A percentile compares a stretch with the other conserved stretches of the same genome.
phyloP scores from a whole-genome alignment of 2,113 vertebrate species.

The Neofelis nebulosa region DNA sequence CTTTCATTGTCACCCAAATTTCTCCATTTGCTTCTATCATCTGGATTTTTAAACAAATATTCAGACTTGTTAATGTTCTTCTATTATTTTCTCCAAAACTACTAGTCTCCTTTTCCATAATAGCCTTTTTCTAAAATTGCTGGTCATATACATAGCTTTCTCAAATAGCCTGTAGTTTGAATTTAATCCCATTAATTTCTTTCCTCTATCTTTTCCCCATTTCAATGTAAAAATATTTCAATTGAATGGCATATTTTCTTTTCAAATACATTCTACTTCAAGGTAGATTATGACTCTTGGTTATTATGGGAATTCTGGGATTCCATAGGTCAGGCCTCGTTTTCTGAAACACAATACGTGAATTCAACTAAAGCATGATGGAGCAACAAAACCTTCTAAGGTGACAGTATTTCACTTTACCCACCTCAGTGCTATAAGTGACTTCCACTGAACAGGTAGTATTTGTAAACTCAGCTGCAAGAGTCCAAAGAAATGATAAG shows the following conservation, averaged over 20 bases:
- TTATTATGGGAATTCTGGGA: background rate
- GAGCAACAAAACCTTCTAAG: background rate
- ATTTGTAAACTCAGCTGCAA: conserved; percentile 4
- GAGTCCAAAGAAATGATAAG: background rate
- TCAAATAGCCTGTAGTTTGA: background rate
- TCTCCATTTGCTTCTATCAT: background rate
- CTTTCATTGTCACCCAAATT: background rate
- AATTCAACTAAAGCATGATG: background rate
- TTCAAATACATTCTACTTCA: background rate
- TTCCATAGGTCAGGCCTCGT: background rate
- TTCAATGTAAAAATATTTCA: background rate
- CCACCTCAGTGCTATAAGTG: background rate
- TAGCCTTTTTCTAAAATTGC: background rate
- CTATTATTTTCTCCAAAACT: background rate
- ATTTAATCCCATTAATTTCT: background rate
- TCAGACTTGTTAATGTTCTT: background rate
- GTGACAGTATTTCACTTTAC: background rate
- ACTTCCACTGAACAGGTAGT: background rate
- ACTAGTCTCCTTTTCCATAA: background rate
- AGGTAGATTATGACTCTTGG: background rate
- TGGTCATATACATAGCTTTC: background rate
- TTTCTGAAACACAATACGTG: background rate
- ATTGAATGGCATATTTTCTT: background rate
- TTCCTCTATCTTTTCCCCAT: background rate
- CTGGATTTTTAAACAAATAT: background rate